Evolutionary conservation across 2,113 vertebrate species (phyloP), one percentile per base, ranked within the genome.

Genomic region (Oxyruncus cristatus): DNA sequence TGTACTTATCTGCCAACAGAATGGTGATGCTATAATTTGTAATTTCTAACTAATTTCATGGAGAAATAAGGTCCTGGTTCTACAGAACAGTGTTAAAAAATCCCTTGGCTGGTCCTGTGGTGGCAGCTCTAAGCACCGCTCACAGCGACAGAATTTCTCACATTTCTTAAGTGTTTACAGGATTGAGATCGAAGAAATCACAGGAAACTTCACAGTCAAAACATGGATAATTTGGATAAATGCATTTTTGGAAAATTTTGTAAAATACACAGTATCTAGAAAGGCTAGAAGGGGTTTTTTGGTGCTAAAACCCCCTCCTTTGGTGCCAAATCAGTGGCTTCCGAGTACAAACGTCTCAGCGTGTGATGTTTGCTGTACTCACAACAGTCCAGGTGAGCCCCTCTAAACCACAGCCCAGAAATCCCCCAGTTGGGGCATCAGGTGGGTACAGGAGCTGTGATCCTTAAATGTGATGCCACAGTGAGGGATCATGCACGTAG

Each of bases 371-470:
- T 59, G 76, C 42, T 63, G 27, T 15, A 30, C 14, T 32, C 63
- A 73, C 39, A 58, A 23, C 1, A 32, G 37, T 67, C 72, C 80
- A 35, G 50, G 6, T 49, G 67, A 68, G 27, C 32, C 6, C 83
- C 85, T 88, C 42, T 92, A 73, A 93, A 78, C 27, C 65, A 53
- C 1, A 94, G 5, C 66, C 84, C 50, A 67, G 95, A 95, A 95
- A 97, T 92, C 89, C 89, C 93, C 93, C 94, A 95, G 96, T 83
- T 49, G 55, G 86, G 94, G 95, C 88, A 96, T 70, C 81, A 82
- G 89, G 91, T 9, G 7, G 80, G 50, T 37, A 74, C 41, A 59
- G 73, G 78, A 96, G 89, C 63, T 27, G 44, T 33, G 86, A 93
- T 75, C 92, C 90, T 90, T 52, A 47, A 49, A 94, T 70, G 76